These are phyloP conservation scores for Poeciliopsis turneri DNA, from an alignment of 2,797 vertebrate genomes.

Conservation along the genomic window DNA sequence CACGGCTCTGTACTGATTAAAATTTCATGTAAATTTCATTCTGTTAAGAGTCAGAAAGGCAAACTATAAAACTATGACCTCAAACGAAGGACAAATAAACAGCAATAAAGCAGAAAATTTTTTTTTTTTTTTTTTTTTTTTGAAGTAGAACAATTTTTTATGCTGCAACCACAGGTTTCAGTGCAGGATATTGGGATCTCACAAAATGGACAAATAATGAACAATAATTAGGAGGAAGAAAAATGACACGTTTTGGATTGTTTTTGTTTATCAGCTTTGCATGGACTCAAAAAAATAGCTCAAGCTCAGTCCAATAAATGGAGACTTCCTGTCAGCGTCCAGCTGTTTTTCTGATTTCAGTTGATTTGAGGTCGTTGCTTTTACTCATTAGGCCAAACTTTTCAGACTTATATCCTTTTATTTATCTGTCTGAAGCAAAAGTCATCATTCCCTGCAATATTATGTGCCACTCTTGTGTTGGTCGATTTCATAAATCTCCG, in stretches of 20 bases:
- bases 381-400: background rate
- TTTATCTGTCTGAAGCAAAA: background rate
- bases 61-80: background rate
- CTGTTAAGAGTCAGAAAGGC: background rate
- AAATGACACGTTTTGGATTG: background rate
- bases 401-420: background rate
- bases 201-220: background rate
- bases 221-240: background rate
- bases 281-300: background rate
- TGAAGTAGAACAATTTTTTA: background rate
- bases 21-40: background rate
- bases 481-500: background rate
- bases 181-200: background rate
- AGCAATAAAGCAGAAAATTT: background rate
- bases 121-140: background rate
- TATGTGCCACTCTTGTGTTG: background rate
- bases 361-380: background rate
- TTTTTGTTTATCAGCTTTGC: background rate
- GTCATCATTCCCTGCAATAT: background rate
- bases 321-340: background rate
- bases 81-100: background rate
- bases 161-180: background rate
- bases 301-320: background rate
- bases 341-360: background rate
- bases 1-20: background rate